Evolutionary conservation across 2,113 vertebrate genomes (phyloP), one percentile per base, ranked within the genome.

Genomic region (Laticauda colubrina): DNA sequence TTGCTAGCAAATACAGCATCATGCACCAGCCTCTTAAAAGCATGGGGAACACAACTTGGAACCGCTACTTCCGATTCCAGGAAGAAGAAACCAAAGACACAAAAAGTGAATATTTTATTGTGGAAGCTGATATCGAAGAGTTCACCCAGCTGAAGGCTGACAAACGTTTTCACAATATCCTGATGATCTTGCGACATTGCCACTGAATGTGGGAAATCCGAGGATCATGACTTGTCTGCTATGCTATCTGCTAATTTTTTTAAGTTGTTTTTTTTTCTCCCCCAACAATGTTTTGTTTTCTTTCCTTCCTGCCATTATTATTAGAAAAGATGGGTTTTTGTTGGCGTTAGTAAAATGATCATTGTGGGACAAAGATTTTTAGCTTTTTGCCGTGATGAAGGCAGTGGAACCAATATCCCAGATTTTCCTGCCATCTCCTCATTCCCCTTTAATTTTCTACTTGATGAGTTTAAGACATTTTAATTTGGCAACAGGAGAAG

Each of bases 171-270:
- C 96, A 98, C 5, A 93, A 92, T 15, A 98, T 99, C 69, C 34
- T 99, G 93, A 98, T 92, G 94, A 99, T 99, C 97, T 97, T 99
- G 91, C 97, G 99, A 24, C 98, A 99, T 95, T 99, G 98, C 96
- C 98, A 97, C 86, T 96, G 99, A 1, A 88, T 99, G 0, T 97
- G 96, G 2, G 98, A 99, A 96, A 94, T 98, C 2, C 97, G 98
- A 0, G 96, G 98, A 1, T 97, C 98, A 0, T 97, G 97, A 0
- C 69, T 98, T 0, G 96, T 97, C 2, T 98, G 98, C 45, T 99
- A 98, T 0, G 0, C 98, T 55, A 57, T 99, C 91, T 96, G 97
- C 51, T 81, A 21, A 48, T 48, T 48, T 48, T 48, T 48, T 48
- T 48, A 1, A 81, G 39, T 86, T 91, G 43, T 11, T 2, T 4